phyloP scores from a whole-genome alignment of 2,888 invertebrate genomes.

The Melanostoma scalare region DNA sequence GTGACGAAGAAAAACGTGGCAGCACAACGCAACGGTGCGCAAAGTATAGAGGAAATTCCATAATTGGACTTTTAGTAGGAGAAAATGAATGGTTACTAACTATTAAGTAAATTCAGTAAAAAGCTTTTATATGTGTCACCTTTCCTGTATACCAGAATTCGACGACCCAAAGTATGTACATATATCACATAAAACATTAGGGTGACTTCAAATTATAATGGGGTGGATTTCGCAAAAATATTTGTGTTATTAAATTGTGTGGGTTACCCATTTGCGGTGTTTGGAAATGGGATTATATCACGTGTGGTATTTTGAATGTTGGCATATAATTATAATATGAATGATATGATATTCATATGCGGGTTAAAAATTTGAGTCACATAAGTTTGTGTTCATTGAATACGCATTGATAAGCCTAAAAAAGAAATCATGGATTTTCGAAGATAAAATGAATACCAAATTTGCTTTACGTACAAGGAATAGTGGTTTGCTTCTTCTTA shows the following conservation, averaged over 20 bases:
- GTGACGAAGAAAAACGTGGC: conserved; percentile 16
- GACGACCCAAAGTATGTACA: conserved; percentile 12
- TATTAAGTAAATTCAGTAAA: conserved; percentile 43
- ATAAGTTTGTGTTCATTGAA: too few species aligned
- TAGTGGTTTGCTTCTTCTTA: too few species aligned
- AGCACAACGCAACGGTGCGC: conserved; percentile 9
- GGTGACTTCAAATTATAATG: conserved; percentile 21
- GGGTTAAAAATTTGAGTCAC: not conserved
- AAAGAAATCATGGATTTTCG: too few species aligned
- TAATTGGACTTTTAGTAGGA: conserved; percentile 51
- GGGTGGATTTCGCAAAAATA: not conserved
- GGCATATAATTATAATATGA: conserved; percentile 7
- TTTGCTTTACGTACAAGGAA: too few species aligned
- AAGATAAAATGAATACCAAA: too few species aligned
- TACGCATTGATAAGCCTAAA: too few species aligned
- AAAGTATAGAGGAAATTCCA: conserved; percentile 35
- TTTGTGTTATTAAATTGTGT: conserved; percentile 24
- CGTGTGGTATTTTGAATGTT: conserved; percentile 5
- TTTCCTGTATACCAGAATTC: conserved; percentile 6
- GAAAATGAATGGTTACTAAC: conserved; percentile 48
- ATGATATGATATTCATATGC: not conserved
- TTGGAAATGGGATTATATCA: not conserved
- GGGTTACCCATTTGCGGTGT: conserved; percentile 7
- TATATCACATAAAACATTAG: conserved; percentile 4
- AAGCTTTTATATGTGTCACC: conserved; percentile 18